These are phyloP conservation scores for Epinephelus fuscoguttatus DNA, from an alignment of 2,113 vertebrate species.

Conservation along the genomic window DNA sequence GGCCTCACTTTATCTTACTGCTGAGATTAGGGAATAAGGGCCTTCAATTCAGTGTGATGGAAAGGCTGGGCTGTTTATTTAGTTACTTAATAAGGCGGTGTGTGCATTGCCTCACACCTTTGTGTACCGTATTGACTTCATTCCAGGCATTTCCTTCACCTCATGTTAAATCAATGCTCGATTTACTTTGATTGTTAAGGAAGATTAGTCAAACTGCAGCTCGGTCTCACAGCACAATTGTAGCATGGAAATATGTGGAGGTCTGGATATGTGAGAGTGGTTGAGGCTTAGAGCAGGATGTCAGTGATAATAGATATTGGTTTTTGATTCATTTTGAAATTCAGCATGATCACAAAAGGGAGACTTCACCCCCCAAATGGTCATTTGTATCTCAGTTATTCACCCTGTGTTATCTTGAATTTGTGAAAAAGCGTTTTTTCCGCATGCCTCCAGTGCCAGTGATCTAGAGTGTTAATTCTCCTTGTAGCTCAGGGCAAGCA, in stretches of 20 bases:
- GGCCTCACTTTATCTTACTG: constrained; percentile 4
- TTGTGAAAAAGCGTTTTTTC: too few relatives aligned
- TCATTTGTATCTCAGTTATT: too few relatives aligned
- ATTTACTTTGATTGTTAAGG: constrained; percentile 21
- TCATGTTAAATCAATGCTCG: constrained; percentile 41
- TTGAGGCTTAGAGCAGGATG: too few relatives aligned
- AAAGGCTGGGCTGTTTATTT: constrained; percentile 3
- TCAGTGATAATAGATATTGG: too few relatives aligned
- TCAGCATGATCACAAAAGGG: neutral
- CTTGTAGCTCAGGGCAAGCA: too few relatives aligned
- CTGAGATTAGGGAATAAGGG: constrained; percentile 11
- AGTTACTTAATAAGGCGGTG: constrained; percentile 30
- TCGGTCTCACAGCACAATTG: neutral
- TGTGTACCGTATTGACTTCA: constrained; percentile 29
- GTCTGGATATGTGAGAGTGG: neutral
- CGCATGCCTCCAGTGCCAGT: too few relatives aligned
- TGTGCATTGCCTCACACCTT: constrained; percentile 16
- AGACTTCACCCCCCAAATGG: too few relatives aligned
- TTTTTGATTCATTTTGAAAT: neutral
- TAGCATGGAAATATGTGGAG: neutral
- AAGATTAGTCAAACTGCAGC: constrained; percentile 33
- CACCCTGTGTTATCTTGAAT: too few relatives aligned
- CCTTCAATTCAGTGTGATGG: neutral
- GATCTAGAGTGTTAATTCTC: too few relatives aligned
- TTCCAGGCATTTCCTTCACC: constrained; percentile 31